A percentile compares a stretch with the other conserved stretches of the same genome.
phyloP scores from a whole-genome alignment of 1,140 invertebrate genomes.

The Theocolax elegans region DNA sequence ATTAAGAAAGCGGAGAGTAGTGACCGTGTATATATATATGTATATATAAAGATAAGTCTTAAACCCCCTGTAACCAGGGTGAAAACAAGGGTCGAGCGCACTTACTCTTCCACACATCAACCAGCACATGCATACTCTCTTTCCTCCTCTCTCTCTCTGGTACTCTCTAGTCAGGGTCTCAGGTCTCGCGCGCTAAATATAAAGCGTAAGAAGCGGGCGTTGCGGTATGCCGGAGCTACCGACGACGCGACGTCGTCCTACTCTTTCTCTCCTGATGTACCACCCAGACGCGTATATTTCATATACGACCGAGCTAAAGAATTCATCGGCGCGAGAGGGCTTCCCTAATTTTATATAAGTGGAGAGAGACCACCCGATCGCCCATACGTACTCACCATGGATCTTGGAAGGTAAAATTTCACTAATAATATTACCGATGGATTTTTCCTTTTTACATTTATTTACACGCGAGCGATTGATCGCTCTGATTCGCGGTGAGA shows the following conservation, averaged over 20 bases:
- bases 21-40: no score
- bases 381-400: background rate
- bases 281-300: conserved; percentile 29
- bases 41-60: no score
- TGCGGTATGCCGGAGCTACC: conserved; percentile 42
- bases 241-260: conserved; percentile 45
- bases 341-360: conserved; percentile 31
- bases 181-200: conserved; percentile 59
- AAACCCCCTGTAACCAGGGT: no score
- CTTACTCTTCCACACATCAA: no score
- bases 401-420: background rate
- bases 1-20: no score
- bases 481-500: no score
- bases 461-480: no score
- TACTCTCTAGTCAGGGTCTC: conserved; percentile 45
- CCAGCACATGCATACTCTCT: no score
- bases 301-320: conserved; percentile 18
- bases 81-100: no score
- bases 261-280: background rate
- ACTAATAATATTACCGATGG: no score
- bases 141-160: background rate
- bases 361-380: conserved; percentile 22
- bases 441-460: no score
- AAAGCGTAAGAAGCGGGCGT: conserved; percentile 55
- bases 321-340: conserved; percentile 10